phyloP scores from a whole-genome alignment of 2,113 vertebrate genomes.

The Fregetta grallaria region DNA sequence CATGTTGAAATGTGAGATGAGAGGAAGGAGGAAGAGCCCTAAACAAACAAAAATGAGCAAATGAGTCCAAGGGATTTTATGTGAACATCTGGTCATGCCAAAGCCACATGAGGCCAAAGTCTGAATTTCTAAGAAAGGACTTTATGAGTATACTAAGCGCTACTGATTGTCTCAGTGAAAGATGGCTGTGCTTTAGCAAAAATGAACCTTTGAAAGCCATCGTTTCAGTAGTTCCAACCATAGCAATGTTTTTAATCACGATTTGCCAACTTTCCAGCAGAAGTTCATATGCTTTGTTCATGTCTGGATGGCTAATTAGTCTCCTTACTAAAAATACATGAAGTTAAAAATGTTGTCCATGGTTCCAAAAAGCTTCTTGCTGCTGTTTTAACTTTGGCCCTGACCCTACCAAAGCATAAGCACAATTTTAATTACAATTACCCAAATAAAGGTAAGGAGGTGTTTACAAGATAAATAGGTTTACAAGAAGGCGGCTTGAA shows the following conservation, averaged over 20 bases:
- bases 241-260: neutral
- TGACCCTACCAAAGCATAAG: neutral
- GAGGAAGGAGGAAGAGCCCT: neutral
- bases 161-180: neutral
- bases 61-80: neutral
- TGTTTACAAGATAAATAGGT: neutral
- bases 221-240: neutral
- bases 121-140: conserved; percentile 1
- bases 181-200: neutral
- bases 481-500: neutral
- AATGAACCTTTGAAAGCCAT: neutral
- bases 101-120: neutral
- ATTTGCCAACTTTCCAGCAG: neutral
- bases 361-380: neutral
- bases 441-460: neutral
- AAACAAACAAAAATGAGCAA: conserved; percentile 8
- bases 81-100: conserved; percentile 18
- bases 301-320: neutral
- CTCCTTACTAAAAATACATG: neutral
- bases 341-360: neutral
- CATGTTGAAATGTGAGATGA: neutral
- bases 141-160: neutral
- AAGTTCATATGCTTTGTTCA: neutral
- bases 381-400: neutral
- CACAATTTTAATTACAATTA: neutral